A percentile compares a stretch with the other conserved stretches of the same genome.
Evolutionary conservation across 2,888 invertebrate species (phyloP).

Genomic region (Syrphus vitripennis): DNA sequence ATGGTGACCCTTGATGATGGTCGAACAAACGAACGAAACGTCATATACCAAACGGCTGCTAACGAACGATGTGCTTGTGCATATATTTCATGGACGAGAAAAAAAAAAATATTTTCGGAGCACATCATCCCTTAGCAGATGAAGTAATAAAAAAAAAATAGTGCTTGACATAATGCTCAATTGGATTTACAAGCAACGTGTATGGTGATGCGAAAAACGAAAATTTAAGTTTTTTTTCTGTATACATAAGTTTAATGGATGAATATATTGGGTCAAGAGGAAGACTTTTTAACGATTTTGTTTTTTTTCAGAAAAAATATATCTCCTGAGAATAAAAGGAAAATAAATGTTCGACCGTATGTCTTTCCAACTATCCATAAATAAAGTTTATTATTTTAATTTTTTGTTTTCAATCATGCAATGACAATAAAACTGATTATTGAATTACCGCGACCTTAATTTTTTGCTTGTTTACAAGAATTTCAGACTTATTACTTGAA

Average conservation of each 20-base stretch:
- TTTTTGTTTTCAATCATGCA: not conserved
- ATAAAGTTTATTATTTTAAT: not conserved
- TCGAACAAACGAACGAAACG: not conserved
- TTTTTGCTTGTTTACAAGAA: too few relatives aligned
- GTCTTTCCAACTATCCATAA: not conserved
- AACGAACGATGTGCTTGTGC: not conserved
- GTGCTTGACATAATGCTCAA: slow-evolving; percentile 11
- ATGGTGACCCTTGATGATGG: slow-evolving; percentile 12
- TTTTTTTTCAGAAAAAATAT: not conserved
- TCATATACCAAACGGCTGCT: not conserved
- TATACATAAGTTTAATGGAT: not conserved
- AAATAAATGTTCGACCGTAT: not conserved
- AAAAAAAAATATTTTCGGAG: not conserved
- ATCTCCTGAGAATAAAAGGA: not conserved
- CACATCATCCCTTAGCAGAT: not conserved
- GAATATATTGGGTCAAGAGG: not conserved
- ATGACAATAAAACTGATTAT: not conserved
- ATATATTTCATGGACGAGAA: not conserved
- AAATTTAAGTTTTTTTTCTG: not conserved
- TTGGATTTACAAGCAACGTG: slow-evolving; percentile 7
- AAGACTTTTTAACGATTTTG: not conserved
- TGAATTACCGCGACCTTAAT: too few relatives aligned
- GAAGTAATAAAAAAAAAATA: not conserved
- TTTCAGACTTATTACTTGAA: too few relatives aligned
- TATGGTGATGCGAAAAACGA: not conserved